These are phyloP conservation scores for Cephus nigrinus DNA, from an alignment of 2,888 invertebrate species.

Conservation along the genomic window DNA sequence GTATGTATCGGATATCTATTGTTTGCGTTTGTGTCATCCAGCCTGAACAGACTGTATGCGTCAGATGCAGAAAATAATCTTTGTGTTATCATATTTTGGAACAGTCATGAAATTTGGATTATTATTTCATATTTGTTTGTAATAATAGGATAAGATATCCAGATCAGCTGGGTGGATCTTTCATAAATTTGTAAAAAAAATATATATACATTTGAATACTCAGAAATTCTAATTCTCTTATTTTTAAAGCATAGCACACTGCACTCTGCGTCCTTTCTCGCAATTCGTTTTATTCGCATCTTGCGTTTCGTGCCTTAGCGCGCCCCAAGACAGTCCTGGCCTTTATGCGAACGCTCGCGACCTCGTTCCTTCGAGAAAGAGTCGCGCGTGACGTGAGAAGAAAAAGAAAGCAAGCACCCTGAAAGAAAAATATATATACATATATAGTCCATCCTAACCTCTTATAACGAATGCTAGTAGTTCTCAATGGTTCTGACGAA, in stretches of 20 bases:
- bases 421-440: neutral
- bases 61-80: neutral
- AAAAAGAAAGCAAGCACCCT: neutral
- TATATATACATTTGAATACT: neutral
- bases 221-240: neutral
- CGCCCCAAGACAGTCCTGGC: neutral
- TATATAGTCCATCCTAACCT: neutral
- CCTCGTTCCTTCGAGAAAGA: neutral
- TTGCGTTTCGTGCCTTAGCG: neutral
- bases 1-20: neutral
- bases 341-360: neutral
- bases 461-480: neutral
- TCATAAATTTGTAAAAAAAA: neutral
- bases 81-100: neutral
- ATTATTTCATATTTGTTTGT: neutral
- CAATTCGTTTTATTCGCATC: neutral
- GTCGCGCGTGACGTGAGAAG: neutral
- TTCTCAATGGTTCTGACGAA: constrained; percentile 2
- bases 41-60: neutral
- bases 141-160: neutral
- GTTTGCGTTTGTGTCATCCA: neutral
- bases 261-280: neutral
- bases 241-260: neutral
- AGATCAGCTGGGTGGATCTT: neutral
- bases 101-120: neutral